phyloP scores from a whole-genome alignment of 2,888 invertebrate genomes.

The Sialis fuliginosa region DNA sequence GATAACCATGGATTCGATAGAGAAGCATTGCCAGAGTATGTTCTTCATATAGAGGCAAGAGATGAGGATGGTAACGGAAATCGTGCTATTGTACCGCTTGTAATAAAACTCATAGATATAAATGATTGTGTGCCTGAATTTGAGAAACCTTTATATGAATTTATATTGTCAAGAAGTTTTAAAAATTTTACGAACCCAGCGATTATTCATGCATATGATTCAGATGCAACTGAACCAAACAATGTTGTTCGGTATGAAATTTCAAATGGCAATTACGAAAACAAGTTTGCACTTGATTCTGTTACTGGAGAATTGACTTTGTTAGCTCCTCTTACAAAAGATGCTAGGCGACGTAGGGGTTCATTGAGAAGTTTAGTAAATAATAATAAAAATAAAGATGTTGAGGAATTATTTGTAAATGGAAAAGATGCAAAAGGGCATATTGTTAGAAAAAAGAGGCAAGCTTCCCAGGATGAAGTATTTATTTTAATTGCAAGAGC shows the following conservation, averaged over 20 bases:
- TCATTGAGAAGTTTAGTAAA: neutral
- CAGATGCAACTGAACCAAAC: constrained; percentile 69
- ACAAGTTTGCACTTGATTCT: constrained; percentile 57
- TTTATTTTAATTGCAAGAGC: constrained; percentile 58
- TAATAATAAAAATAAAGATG: constrained; percentile 4
- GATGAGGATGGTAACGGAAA: constrained; percentile 74
- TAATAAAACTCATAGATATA: constrained; percentile 50
- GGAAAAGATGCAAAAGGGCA: neutral
- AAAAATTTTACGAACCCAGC: constrained; percentile 60
- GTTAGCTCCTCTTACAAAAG: constrained; percentile 27
- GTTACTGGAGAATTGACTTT: constrained; percentile 58
- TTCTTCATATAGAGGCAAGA: constrained; percentile 69
- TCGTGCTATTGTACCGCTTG: constrained; percentile 51
- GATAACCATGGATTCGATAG: constrained; percentile 66
- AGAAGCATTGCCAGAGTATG: constrained; percentile 57
- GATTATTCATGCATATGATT: constrained; percentile 67
- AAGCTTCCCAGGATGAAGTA: constrained; percentile 18
- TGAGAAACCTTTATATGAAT: constrained; percentile 60
- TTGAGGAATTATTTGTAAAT: neutral
- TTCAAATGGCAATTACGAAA: constrained; percentile 54
- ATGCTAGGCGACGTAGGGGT: constrained; percentile 14
- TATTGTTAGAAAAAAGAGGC: neutral
- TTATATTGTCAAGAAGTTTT: constrained; percentile 55
- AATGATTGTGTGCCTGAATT: constrained; percentile 60
- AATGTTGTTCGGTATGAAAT: constrained; percentile 74